phyloP scores from a whole-genome alignment of 2,888 invertebrate species.

The Agrotis puta region DNA sequence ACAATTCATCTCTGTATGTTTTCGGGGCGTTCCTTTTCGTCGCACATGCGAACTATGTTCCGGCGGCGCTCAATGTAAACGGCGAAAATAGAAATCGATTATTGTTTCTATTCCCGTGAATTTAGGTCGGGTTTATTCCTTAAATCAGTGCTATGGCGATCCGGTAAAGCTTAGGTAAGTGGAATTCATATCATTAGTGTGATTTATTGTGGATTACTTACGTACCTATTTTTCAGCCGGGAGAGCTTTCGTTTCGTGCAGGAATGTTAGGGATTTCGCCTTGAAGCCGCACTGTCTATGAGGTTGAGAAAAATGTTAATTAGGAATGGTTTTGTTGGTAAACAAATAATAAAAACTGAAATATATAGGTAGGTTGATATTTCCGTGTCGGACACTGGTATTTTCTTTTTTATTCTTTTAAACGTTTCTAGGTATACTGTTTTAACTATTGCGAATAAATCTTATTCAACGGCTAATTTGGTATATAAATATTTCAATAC shows the following conservation, averaged over 20 bases:
- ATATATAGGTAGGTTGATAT: neutral
- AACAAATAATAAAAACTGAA: conserved; percentile 32
- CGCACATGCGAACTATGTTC: conserved; percentile 84
- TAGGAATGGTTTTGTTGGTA: conserved; percentile 37
- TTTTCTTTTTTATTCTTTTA: too few species aligned
- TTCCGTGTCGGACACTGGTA: too few species aligned
- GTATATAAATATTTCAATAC: conserved; percentile 4
- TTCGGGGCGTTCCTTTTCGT: conserved; percentile 76
- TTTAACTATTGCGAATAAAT: too few species aligned
- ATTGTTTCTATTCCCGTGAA: conserved; percentile 80
- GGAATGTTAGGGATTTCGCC: conserved; percentile 11
- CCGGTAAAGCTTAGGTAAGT: conserved; percentile 56
- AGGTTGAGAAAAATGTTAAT: conserved; percentile 40
- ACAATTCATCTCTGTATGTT: conserved; percentile 73
- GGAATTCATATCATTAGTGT: conserved; percentile 10
- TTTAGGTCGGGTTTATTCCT: conserved; percentile 71
- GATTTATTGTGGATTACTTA: conserved; percentile 1
- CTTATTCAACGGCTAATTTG: neutral
- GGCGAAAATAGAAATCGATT: conserved; percentile 86
- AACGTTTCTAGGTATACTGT: too few species aligned
- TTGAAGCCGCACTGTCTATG: neutral
- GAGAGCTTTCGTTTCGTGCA: conserved; percentile 7
- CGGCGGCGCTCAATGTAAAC: conserved; percentile 73
- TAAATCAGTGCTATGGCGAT: conserved; percentile 53
- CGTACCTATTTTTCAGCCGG: neutral